phyloP scores from a whole-genome alignment of 2,888 invertebrate genomes.

The Coleophora deauratella region DNA sequence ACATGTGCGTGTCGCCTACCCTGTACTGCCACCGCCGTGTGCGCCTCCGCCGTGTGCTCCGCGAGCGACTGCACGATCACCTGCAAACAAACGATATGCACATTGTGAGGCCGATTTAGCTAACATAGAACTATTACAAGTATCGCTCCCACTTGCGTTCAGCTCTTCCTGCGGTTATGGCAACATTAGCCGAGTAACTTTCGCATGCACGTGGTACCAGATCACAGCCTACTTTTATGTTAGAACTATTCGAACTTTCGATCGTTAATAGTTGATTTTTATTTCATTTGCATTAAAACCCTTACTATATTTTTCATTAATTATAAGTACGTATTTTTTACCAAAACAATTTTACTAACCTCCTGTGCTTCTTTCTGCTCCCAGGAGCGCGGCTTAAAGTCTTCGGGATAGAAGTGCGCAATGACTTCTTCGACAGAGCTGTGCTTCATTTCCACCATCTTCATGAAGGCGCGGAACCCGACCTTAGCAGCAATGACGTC shows the following conservation, averaged over 20 bases:
- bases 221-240: too few species aligned
- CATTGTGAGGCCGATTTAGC: too few species aligned
- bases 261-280: too few species aligned
- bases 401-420: conserved; percentile 86
- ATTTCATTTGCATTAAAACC: too few species aligned
- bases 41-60: conserved; percentile 40
- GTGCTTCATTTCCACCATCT: conserved; percentile 87
- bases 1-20: conserved; percentile 29
- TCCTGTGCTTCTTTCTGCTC: conserved; percentile 80
- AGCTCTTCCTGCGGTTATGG: too few species aligned
- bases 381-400: conserved; percentile 88
- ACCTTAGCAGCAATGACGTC: conserved; percentile 84
- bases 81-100: conserved; percentile 26
- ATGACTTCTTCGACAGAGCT: conserved; percentile 89
- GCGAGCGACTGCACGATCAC: conserved; percentile 42
- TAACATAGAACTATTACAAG: too few species aligned
- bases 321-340: too few species aligned
- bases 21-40: conserved; percentile 40
- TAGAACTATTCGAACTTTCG: too few species aligned
- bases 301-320: too few species aligned
- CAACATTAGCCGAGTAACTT: too few species aligned
- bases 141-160: too few species aligned
- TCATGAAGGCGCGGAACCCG: conserved; percentile 89
- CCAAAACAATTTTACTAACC: conserved; percentile 47
- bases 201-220: too few species aligned